These are phyloP conservation scores for Nomada hirtipes DNA, from an alignment of 2,888 invertebrate species.

Conservation along the genomic window DNA sequence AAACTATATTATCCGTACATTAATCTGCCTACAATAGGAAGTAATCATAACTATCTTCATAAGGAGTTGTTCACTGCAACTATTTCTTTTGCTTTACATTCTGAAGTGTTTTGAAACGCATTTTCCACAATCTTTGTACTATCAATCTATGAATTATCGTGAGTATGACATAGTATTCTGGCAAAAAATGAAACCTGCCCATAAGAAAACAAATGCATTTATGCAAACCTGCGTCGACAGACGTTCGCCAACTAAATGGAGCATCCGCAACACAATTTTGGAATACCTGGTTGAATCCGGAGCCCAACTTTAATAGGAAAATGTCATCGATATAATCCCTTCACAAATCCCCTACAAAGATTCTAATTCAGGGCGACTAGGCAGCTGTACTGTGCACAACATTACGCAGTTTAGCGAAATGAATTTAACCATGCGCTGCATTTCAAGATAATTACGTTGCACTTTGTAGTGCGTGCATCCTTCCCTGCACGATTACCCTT, in stretches of 20 bases:
- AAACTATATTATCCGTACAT: too few relatives aligned
- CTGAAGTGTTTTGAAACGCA: too few relatives aligned
- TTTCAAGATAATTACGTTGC: conserved; percentile 56
- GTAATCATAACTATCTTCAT: too few relatives aligned
- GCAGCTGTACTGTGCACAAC: conserved; percentile 16
- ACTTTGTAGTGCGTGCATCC: conserved; percentile 53
- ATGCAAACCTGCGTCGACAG: not conserved
- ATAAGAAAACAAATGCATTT: not conserved
- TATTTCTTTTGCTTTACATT: too few relatives aligned
- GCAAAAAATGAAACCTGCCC: too few relatives aligned
- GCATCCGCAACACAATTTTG: not conserved
- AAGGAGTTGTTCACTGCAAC: too few relatives aligned
- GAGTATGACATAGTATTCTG: too few relatives aligned
- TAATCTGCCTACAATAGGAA: too few relatives aligned
- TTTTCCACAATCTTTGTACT: too few relatives aligned
- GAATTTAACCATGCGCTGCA: conserved; percentile 39
- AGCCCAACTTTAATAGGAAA: conserved; percentile 8
- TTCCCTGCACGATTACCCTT: conserved; percentile 34
- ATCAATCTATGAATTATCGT: too few relatives aligned
- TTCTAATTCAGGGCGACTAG: conserved; percentile 18
- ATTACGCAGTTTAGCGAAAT: conserved; percentile 32
- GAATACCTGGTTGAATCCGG: not conserved
- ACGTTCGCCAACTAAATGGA: too few relatives aligned
- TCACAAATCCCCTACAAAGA: conserved; percentile 29
- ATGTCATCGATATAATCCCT: conserved; percentile 10